A percentile compares a stretch with the other conserved stretches of the same genome.
phyloP scores from a whole-genome alignment of 2,113 vertebrate genomes.

The Ophthalmolycus amberensis region DNA sequence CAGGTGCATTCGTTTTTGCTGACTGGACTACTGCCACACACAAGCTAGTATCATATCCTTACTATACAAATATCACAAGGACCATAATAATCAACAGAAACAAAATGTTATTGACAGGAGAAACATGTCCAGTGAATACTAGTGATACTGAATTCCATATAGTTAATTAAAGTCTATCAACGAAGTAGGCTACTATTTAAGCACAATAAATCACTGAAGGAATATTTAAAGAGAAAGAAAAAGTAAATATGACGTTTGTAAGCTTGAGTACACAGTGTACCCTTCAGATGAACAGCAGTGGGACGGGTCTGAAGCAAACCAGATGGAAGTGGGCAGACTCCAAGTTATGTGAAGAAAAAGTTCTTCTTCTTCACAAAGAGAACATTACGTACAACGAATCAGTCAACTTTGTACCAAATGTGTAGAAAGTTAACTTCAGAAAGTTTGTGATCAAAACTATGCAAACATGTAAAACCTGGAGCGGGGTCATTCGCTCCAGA shows the following conservation, averaged over 20 bases:
- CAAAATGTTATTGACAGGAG: background rate
- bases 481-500: background rate
- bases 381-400: background rate
- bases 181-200: background rate
- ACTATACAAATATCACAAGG: background rate
- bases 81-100: background rate
- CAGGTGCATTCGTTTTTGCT: conserved; percentile 66
- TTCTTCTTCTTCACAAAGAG: background rate
- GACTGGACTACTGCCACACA: conserved; percentile 10
- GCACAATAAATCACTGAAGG: background rate
- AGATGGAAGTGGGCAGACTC: background rate
- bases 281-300: background rate
- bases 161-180: background rate
- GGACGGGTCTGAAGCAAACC: background rate
- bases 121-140: background rate
- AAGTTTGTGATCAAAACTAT: too few species aligned
- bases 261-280: conserved; percentile 18
- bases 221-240: background rate
- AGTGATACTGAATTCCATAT: background rate
- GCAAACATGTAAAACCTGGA: background rate
- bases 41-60: background rate
- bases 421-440: background rate
- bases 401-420: too few species aligned
- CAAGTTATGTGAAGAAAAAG: background rate
- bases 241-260: background rate